Base-by-base conservation (phyloP, 2,113 vertebrate genomes). In the Oreochromis tanganicae region DNA sequence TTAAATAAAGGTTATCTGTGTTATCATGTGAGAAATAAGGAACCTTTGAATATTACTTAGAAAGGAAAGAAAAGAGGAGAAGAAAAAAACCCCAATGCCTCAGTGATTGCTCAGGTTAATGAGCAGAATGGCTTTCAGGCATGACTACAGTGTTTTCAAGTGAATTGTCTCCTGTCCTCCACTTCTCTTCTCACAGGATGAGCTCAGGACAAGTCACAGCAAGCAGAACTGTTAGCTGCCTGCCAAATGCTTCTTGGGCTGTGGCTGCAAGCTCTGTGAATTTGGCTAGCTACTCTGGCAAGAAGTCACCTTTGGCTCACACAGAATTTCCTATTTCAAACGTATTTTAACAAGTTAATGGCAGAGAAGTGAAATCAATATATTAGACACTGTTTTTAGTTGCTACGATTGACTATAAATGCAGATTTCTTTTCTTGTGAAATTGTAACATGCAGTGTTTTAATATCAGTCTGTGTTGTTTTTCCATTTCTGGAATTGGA, bases 131-230 rank as follows among this genome's bases (percentile, higher is more conserved):
- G 66, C 90, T 92, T 52, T 82, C 85, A 90, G 90, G 82, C 79
- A n/a, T 75, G 89, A 91, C 93, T 91, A 92, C 73, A 68, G 80
- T 83, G 91, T 81, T 91, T 85, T 91, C 43, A 90, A 52, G 78
- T 87, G 80, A 87, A 89, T 75, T 87, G 91, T 90, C 86, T 92
- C 83, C 85, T 85, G 91, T 88, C 83, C 83, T 85, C 85, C 36
- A 36, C 82, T 87, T 91, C 84, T 89, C 84, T 85, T 78, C 89
- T 84, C 34, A 21, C 82, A 73, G 91, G 82, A 61, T 50, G 75
- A 86, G 83, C 83, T 91, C 84, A 84, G 90, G 92, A 92, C 92
- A 80, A 93, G 95, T 94, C 91, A 66, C 88, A 90, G 89, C 93
- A 79, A 66, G 93, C 52, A n/a, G 87, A 87, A 84, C 34, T 24